Base-by-base conservation (phyloP, 1,140 invertebrate genomes). In the Theocolax elegans region DNA sequence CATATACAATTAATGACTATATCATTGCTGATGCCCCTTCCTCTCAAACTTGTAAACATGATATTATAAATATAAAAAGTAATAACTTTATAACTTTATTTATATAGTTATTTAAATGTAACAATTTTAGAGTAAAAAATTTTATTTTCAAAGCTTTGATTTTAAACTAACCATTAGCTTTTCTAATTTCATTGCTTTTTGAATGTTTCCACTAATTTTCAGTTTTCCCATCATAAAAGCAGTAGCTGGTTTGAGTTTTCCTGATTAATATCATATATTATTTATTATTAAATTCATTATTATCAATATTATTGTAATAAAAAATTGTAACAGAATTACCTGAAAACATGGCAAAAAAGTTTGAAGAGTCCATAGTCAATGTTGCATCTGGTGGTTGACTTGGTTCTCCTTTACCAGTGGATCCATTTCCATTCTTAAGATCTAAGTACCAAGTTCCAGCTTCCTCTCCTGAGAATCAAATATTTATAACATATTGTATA, bases 201-300 rank as follows among this genome's bases (percentile, higher is more conserved):
- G 92, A 78, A 99, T 88, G 80, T 97, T 95, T 1, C 97, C 97
- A 74, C 89, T 91, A 67, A 99, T 95, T 87, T 97, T 98, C 49
- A 99, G 85, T 87, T 98, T 99, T 29, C 97, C 97, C 78, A 92
- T 92, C 96, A 99, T 97, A 82, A 97, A 98, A 10, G 97, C 97
- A 23, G 91, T 90, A 0, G 95, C 91, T 10, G 97, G 92, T 82
- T 97, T 97, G 69, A 97, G 76, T 87, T 95, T 93, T 29, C 95
- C 94, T 91, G 79, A 70, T 68, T 23, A 59, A 21, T 64, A 64
- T 49, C 38, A 54, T 13, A 21, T 64, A 35, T 44, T 48, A 9
- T 49, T 63, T 49, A 40, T 35, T 35, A 10, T 62, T 23, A 54
- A 67, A 60, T 27, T 48, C 54, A n/a, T n/a, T n/a, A n/a, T 53